Evolutionary conservation across 1,140 invertebrate species (phyloP), one percentile per base, ranked within the genome.

Genomic region (Hycleus phaleratus): DNA sequence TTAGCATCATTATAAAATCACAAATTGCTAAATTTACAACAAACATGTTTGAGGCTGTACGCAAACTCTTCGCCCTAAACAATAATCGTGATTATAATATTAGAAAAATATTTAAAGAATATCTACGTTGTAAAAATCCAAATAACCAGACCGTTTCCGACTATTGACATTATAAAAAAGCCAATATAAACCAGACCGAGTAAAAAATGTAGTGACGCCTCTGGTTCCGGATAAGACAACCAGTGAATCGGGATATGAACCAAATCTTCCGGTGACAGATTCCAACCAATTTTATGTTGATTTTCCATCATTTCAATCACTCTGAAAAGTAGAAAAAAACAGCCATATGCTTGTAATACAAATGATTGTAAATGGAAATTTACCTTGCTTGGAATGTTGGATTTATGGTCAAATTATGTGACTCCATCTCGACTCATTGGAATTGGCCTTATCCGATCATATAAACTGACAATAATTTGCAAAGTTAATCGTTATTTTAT

Each of bases 31-130:
- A 74, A 71, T 93, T 93, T 4, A 95, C 80, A 3, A 95, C 88
- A 56, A 95, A 88, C 74, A 94, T 85, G 67, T 95, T 95, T 6
- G 91, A 93, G 10, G 93, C 88, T 1, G 91, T 95, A 62, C 90
- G 79, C 47, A 95, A 72, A 45, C 81, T 80, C 74, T 91, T 91
- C 3, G 88, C 86, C 56, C 91, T 94, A 74, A 25, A 78, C 11
- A 45, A 32, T 4, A 32, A 32, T 32, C 10, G 9, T 3, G 4
- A 24, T 18, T n/a, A 44, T 10, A 11, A 55, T 38, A 11, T 46
- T 45, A 11, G 40, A 2, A 45, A 10, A 45, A 26, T 24, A 10
- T 25, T 32, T 26, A 10, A 40, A 2, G 24, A 81, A 81, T 81
- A 18, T 18, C 18, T 77, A 90, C 81, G 86, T 80, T 56, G 83